Conservation (phyloP, 2,888 invertebrate species). For the Eupithecia inturbata region DNA sequence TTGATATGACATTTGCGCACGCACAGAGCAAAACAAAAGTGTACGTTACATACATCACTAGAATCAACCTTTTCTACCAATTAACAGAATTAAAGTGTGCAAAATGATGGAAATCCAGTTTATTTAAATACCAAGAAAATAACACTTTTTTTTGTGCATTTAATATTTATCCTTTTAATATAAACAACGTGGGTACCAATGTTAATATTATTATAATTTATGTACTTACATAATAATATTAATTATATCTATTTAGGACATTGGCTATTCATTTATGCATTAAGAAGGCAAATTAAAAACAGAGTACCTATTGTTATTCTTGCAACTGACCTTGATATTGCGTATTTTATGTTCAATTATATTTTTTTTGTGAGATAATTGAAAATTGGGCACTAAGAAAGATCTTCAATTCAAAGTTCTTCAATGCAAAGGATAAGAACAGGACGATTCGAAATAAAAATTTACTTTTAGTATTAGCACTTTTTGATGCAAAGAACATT, state of each 20-base stretch:
- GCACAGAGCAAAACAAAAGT: constrained; percentile 14
- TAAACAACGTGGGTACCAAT: background rate
- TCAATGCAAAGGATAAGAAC: too few relatives aligned
- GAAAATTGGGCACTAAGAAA: background rate
- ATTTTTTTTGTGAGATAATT: background rate
- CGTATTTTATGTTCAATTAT: background rate
- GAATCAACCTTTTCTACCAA: background rate
- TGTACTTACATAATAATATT: background rate
- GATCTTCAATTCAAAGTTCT: too few relatives aligned
- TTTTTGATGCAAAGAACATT: background rate
- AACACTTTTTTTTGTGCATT: background rate
- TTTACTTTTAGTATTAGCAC: background rate
- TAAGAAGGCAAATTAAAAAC: background rate
- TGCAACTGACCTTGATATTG: background rate
- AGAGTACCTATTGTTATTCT: background rate
- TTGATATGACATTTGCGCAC: constrained; percentile 32
- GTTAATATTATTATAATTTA: background rate
- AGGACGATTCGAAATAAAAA: background rate
- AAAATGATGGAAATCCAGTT: background rate
- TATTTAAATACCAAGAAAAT: background rate
- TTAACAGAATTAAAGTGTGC: background rate
- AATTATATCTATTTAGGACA: background rate
- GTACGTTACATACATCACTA: constrained; percentile 16
- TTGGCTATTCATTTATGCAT: constrained; percentile 6
- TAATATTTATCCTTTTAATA: background rate